A percentile compares a stretch with the other conserved stretches of the same genome.
Evolutionary conservation across 1,140 invertebrate species (phyloP).

Genomic region (Calycopis cecrops): DNA sequence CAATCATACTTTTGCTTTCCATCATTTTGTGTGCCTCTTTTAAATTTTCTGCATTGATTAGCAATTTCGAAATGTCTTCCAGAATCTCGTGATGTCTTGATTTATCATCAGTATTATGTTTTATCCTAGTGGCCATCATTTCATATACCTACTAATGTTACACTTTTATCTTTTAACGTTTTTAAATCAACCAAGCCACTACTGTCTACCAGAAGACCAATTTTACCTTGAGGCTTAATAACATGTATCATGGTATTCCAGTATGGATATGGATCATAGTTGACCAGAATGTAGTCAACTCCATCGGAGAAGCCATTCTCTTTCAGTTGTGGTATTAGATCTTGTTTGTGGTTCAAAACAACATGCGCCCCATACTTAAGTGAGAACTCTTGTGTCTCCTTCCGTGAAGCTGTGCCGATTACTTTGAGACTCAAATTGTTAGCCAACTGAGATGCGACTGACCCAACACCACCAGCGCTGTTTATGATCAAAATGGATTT

Average conservation of each 20-base stretch:
- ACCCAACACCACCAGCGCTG: constrained; percentile 57
- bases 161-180: constrained; percentile 57
- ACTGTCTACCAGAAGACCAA: constrained; percentile 57
- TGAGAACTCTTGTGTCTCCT: constrained; percentile 44
- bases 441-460: constrained; percentile 51
- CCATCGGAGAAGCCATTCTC: too few relatives aligned
- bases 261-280: constrained; percentile 60
- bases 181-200: constrained; percentile 51
- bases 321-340: constrained; percentile 48
- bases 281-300: constrained; percentile 58
- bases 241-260: constrained; percentile 55
- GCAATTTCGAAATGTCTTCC: constrained; percentile 42
- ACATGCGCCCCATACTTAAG: constrained; percentile 40
- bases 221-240: constrained; percentile 57
- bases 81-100: constrained; percentile 49
- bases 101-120: constrained; percentile 54
- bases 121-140: constrained; percentile 56
- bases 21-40: constrained; percentile 47
- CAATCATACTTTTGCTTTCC: constrained; percentile 42
- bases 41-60: constrained; percentile 56
- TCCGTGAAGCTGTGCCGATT: constrained; percentile 56
- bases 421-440: constrained; percentile 50
- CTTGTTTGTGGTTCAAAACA: constrained; percentile 45
- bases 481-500: constrained; percentile 59
- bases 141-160: constrained; percentile 57